Base-by-base conservation (phyloP, 2,888 invertebrate species). In the Pyrrhia umbra region DNA sequence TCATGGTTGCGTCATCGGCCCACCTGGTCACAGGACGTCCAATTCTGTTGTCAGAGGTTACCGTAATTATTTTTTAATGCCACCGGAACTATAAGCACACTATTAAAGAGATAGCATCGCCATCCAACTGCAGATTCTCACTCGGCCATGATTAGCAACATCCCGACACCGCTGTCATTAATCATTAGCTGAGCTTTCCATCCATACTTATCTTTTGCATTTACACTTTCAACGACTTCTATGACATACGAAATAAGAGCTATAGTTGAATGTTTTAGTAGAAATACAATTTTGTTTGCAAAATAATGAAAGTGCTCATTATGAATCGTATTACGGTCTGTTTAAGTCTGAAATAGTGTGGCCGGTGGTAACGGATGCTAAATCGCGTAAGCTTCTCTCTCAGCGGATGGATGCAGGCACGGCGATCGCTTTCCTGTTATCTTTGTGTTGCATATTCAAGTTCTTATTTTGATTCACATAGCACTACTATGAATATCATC, bases 361-460 rank as follows among this genome's bases (percentile, higher is more conserved):
- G 46, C 45, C 20, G 43, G 61, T 60, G 50, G 49, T 6, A 70
- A 62, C 71, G 77, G 79, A 79, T 71, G 59, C 62, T 56, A 58
- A 66, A 54, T 71, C 71, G 75, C 75, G 63, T 78, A 79, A 75
- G 76, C 70, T 77, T 61, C 66, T 79, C 65, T 76, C 34, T 69
- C 58, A 73, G 78, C 91, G 91, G 89, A 92, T 90, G 88, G 79
- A 63, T 65, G 79, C 75, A 74, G 79, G 80, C 82, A 80, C 81
- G 71, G 82, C 76, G 80, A 83, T 86, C 84, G 87, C 85, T 89
- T 91, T 90, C 91, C 90, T 90, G 88, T 79, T 72, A 82, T 81
- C 82, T 82, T 81, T 60, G 70, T 75, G 73, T 74, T 82, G 84
- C 84, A 85, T 83, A 86, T 77, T 80, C 75, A 66, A 75, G 77